Base-by-base conservation (phyloP, 1,140 invertebrate species). In the Drosophila dunni region DNA sequence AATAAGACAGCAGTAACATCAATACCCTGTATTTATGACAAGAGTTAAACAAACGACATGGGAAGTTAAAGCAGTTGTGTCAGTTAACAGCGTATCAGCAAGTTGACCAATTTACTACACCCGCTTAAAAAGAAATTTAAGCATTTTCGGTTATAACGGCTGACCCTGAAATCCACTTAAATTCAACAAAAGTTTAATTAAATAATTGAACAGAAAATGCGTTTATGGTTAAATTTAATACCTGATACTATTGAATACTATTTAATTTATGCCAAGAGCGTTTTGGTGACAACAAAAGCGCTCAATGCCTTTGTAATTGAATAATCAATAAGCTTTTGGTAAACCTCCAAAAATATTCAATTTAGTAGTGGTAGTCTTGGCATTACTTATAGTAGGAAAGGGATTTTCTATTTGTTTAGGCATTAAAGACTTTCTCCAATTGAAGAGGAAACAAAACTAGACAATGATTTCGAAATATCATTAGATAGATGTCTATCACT, bases 381-480 rank as follows among this genome's bases (percentile, higher is more conserved):
- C 6, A 29, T 29, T 29, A 29, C 24, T 29, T 29, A 29, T 34
- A 34, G 29, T 51, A 33, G 29, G 29, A 29, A 29, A n/a, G 46
- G 24, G 29, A 53, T 53, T 53, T 53, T 53, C 29, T 11, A 13
- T 53, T 53, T 53, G 50, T 15, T 34, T 36, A 15, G 50, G 33
- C 13, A 53, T 53, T 36, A 53, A 53, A 36, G n/a, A 53, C 50
- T 53, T 53, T 53, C 50, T 53, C 50, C 33, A 53, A 36, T 15
- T 34, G 50, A 29, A 34, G 29, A 36, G 29, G 50, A 53, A 53
- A 6, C 33, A 34, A 53, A 29, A 53, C 29, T 36, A 53, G 33
- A 53, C 15, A 53, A 53, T 36, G 15, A 53, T 53, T 53, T 53
- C 50, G 50, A 53, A 53, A 53, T 53, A 53, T 53, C 50, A 36